Conservation (phyloP, 2,797 vertebrate species). For the Poeciliopsis turneri region DNA sequence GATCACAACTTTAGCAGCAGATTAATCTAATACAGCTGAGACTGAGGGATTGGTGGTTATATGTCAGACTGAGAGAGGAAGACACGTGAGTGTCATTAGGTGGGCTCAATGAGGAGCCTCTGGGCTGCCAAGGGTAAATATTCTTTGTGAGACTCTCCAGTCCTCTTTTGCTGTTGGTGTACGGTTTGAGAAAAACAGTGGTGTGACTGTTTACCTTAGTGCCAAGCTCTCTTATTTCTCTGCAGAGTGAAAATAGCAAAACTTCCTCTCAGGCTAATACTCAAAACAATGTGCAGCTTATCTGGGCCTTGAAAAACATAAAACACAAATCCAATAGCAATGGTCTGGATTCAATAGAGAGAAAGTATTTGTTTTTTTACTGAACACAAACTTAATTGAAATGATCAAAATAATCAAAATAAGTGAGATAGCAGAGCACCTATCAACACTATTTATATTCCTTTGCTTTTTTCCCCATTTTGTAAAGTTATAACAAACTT, state of each 20-base stretch:
- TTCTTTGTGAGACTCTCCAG: conserved; percentile 25
- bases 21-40: conserved; percentile 56
- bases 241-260: conserved; percentile 35
- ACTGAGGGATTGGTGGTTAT: conserved; percentile 53
- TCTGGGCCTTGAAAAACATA: conserved; percentile 33
- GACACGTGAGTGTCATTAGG: conserved; percentile 75
- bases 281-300: conserved; percentile 42
- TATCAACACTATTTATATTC: not conserved
- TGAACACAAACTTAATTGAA: conserved; percentile 2
- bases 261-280: conserved; percentile 31
- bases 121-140: conserved; percentile 41
- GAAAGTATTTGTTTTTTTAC: not conserved
- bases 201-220: conserved; percentile 41
- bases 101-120: conserved; percentile 44
- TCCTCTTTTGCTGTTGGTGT: conserved; percentile 3
- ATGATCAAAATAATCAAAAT: too few relatives aligned
- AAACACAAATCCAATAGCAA: conserved; percentile 2
- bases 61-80: conserved; percentile 50
- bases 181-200: conserved; percentile 40
- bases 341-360: conserved; percentile 18
- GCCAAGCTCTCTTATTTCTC: conserved; percentile 16
- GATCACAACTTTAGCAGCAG: conserved; percentile 61
- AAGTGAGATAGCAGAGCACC: not conserved
- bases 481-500: not conserved
- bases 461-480: not conserved